A percentile compares a stretch with the other conserved stretches of the same genome.
phyloP scores from a whole-genome alignment of 2,888 invertebrate species.

The Catonia carolina region DNA sequence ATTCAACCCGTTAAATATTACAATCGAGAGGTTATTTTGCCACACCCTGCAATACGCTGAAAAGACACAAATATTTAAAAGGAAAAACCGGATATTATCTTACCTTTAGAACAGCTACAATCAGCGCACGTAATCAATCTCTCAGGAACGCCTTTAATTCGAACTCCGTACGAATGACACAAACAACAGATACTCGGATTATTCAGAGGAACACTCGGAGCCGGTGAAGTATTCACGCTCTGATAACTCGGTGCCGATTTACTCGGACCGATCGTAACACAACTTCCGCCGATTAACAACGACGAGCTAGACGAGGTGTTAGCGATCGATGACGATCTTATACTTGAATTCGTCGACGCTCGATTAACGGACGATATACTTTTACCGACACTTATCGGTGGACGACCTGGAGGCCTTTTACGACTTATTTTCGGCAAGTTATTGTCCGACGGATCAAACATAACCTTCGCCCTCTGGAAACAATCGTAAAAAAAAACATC shows the following conservation, averaged over 20 bases:
- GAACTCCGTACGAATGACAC: constrained; percentile 51
- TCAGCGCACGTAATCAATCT: constrained; percentile 61
- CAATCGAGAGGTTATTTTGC: no score
- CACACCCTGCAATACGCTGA: no score
- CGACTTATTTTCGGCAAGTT: constrained; percentile 64
- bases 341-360: not conserved
- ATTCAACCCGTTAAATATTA: no score
- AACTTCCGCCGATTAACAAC: not conserved
- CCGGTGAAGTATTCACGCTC: not conserved
- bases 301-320: not conserved
- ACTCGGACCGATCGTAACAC: not conserved
- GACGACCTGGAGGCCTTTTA: constrained; percentile 15
- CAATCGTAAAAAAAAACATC: constrained; percentile 20
- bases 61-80: no score
- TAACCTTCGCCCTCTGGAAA: constrained; percentile 62
- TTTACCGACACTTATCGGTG: not conserved
- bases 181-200: constrained; percentile 50
- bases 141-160: constrained; percentile 48
- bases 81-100: no score
- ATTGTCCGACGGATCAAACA: constrained; percentile 79
- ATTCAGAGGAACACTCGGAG: not conserved
- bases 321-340: not conserved
- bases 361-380: not conserved
- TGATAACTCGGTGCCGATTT: not conserved
- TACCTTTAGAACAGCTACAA: constrained; percentile 60